phyloP scores from a whole-genome alignment of 2,888 invertebrate genomes.

The Alcis repandata region DNA sequence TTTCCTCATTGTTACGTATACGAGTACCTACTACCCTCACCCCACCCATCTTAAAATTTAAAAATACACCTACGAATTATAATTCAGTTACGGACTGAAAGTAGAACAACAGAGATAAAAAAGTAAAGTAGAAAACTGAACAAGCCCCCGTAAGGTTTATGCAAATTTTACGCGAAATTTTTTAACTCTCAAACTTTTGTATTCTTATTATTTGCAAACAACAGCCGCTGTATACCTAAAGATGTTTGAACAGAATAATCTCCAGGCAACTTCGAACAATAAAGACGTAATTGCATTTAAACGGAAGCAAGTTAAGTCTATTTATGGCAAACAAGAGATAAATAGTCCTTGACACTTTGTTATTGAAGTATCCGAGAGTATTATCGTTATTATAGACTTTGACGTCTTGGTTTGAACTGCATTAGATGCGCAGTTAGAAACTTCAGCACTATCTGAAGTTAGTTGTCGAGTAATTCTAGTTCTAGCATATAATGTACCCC shows the following conservation, averaged over 20 bases:
- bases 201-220: conserved; percentile 81
- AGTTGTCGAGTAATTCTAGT: conserved; percentile 3
- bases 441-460: conserved; percentile 22
- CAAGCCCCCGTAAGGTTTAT: conserved; percentile 76
- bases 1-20: not conserved
- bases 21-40: not conserved
- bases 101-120: conserved; percentile 72
- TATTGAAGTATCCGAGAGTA: conserved; percentile 39
- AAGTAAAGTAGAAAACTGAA: conserved; percentile 73
- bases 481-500: too few species aligned
- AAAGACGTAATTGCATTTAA: conserved; percentile 58
- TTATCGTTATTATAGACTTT: conserved; percentile 39
- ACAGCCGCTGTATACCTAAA: conserved; percentile 64
- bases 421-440: conserved; percentile 35
- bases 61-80: conserved; percentile 57
- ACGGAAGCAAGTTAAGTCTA: conserved; percentile 41
- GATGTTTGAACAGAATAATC: conserved; percentile 64
- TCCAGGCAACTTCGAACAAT: conserved; percentile 55
- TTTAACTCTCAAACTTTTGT: conserved; percentile 77
- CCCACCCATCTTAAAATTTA: conserved; percentile 23
- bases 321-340: conserved; percentile 38
- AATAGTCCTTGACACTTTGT: conserved; percentile 41
- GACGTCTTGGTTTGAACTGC: conserved; percentile 34
- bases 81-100: conserved; percentile 67
- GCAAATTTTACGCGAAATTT: conserved; percentile 80